These are phyloP conservation scores for Sebastolobus altivelis DNA, from an alignment of 2,797 vertebrate species.

Conservation along the genomic window DNA sequence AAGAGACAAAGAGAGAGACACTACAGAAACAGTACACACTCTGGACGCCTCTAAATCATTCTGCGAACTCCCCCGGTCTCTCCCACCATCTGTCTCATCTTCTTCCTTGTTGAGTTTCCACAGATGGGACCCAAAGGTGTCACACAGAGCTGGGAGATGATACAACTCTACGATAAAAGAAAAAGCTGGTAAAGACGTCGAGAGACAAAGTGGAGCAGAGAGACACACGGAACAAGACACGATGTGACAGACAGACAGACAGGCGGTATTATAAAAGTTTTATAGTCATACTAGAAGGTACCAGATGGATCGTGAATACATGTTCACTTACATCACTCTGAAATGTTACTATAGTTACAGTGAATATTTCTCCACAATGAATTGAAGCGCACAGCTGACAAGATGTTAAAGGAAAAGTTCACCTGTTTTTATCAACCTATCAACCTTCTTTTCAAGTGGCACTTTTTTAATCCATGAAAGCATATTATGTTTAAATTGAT, in stretches of 20 bases:
- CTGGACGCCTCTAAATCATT: neutral
- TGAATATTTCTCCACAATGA: neutral
- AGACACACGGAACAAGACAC: neutral
- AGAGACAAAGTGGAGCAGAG: constrained; percentile 9
- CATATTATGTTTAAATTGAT: neutral
- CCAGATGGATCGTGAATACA: constrained; percentile 10
- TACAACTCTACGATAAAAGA: neutral
- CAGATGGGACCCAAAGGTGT: constrained; percentile 41
- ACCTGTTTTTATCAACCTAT: neutral
- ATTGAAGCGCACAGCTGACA: neutral
- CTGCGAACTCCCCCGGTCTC: neutral
- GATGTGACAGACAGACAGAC: constrained; percentile 18
- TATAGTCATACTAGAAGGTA: neutral
- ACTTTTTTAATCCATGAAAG: no score
- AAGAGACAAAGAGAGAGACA: neutral
- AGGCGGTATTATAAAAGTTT: constrained; percentile 7
- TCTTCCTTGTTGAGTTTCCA: constrained; percentile 17
- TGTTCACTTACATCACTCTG: neutral
- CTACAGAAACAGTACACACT: neutral
- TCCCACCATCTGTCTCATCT: constrained; percentile 51
- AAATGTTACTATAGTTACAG: neutral
- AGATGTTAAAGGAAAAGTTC: neutral
- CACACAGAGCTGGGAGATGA: constrained; percentile 26
- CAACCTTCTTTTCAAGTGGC: no score
- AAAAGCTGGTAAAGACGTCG: neutral